Conservation (phyloP, 2,797 vertebrate genomes). For the Diceros bicornis region DNA sequence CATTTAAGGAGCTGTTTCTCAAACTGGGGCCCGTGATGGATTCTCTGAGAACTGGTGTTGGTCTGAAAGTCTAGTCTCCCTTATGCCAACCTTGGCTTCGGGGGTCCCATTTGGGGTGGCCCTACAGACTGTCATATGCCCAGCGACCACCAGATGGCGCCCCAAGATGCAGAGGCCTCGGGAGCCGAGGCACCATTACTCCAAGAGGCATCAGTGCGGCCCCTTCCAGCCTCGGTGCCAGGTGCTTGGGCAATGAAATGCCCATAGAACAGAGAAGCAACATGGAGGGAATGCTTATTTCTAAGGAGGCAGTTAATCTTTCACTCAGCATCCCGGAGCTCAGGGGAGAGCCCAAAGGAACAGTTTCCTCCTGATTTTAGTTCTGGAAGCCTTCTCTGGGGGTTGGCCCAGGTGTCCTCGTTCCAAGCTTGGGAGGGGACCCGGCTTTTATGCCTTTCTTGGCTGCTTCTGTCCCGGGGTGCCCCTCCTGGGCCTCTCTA, state of each 20-base stretch:
- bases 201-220: fast-evolving
- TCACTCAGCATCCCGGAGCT: background rate
- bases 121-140: background rate
- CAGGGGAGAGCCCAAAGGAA: background rate
- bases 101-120: fast-evolving
- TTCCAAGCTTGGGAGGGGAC: background rate
- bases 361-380: background rate
- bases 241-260: background rate
- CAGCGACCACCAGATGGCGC: slow-evolving; percentile 71
- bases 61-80: too few species aligned
- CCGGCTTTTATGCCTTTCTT: background rate
- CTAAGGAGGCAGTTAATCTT: slow-evolving; percentile 29
- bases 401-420: background rate
- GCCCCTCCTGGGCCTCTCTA: background rate
- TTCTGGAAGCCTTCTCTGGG: background rate
- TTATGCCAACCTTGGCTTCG: background rate
- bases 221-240: background rate
- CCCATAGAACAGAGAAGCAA: slow-evolving; percentile 15
- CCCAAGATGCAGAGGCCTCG: background rate
- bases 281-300: slow-evolving; percentile 10
- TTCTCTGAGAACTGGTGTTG: background rate
- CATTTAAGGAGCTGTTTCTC: background rate
- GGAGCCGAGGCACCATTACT: fast-evolving
- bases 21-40: fast-evolving
- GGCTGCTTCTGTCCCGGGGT: background rate